phyloP scores from a whole-genome alignment of 2,113 vertebrate species.

The Lipotes vexillifer region DNA sequence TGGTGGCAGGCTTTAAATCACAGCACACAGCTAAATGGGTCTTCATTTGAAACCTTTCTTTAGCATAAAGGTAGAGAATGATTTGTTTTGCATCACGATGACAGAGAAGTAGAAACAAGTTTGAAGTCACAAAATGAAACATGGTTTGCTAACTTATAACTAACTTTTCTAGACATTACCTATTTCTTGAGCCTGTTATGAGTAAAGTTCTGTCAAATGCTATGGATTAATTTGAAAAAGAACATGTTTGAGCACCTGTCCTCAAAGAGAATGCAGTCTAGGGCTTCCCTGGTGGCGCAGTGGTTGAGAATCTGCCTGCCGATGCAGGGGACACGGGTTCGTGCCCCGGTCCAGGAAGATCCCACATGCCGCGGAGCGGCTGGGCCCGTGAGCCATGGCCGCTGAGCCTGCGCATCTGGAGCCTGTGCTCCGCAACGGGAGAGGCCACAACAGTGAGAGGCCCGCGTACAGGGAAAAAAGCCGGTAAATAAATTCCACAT shows the following conservation, averaged over 20 bases:
- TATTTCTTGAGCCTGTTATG: not conserved
- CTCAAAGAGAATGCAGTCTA: not conserved
- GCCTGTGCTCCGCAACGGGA: too few relatives aligned
- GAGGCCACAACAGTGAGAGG: too few relatives aligned
- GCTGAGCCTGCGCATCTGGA: too few relatives aligned
- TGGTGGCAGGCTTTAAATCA: not conserved
- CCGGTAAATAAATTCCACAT: not conserved
- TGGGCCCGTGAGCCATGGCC: too few relatives aligned
- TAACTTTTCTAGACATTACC: not conserved
- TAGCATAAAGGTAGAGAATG: not conserved
- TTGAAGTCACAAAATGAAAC: not conserved
- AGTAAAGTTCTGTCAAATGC: not conserved
- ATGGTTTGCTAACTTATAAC: not conserved
- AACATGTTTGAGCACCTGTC: not conserved
- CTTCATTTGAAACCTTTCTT: slow-evolving; percentile 15
- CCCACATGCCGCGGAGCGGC: too few relatives aligned
- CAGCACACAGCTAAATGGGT: not conserved
- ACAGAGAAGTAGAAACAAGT: not conserved
- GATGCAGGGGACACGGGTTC: too few relatives aligned
- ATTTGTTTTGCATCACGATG: not conserved
- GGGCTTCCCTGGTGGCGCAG: too few relatives aligned
- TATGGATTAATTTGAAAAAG: slow-evolving; percentile 15
- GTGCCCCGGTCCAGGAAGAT: too few relatives aligned
- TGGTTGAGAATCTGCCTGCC: too few relatives aligned
- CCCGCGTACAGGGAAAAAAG: too few relatives aligned